Conservation (phyloP, 2,113 vertebrate genomes). For the Agelaius phoeniceus region DNA sequence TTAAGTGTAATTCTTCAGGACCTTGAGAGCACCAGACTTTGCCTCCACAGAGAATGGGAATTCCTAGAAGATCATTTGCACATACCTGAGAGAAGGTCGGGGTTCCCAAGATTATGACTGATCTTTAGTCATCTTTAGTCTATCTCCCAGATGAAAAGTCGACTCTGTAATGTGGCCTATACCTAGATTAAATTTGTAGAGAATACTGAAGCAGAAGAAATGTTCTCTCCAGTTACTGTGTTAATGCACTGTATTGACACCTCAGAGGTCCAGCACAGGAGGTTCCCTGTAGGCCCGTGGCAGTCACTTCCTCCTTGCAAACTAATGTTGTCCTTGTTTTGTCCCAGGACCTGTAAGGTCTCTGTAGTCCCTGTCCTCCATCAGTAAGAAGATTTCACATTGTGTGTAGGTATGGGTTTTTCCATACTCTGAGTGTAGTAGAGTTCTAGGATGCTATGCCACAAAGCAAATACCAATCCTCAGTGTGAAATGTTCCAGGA, state of each 20-base stretch:
- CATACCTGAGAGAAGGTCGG: background rate
- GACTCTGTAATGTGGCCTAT: background rate
- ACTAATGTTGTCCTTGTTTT: background rate
- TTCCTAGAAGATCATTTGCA: background rate
- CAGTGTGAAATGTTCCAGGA: background rate
- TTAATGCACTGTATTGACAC: background rate
- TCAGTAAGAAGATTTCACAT: background rate
- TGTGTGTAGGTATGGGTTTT: background rate
- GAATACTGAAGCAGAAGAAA: background rate
- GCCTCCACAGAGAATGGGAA: background rate
- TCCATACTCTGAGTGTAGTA: background rate
- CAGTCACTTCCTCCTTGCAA: background rate
- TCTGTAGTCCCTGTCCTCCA: background rate
- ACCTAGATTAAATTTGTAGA: background rate
- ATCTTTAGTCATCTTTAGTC: background rate
- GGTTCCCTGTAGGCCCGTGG: background rate
- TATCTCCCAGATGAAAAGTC: background rate
- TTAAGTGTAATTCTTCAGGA: background rate
- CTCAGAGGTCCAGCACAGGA: background rate
- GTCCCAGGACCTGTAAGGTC: background rate
- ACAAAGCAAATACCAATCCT: background rate
- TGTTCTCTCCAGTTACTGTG: background rate
- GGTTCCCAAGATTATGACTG: background rate
- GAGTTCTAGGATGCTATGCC: background rate
- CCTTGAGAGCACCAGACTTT: background rate